These are phyloP conservation scores for Pammene aurita DNA, from an alignment of 2,888 invertebrate species.

Conservation along the genomic window DNA sequence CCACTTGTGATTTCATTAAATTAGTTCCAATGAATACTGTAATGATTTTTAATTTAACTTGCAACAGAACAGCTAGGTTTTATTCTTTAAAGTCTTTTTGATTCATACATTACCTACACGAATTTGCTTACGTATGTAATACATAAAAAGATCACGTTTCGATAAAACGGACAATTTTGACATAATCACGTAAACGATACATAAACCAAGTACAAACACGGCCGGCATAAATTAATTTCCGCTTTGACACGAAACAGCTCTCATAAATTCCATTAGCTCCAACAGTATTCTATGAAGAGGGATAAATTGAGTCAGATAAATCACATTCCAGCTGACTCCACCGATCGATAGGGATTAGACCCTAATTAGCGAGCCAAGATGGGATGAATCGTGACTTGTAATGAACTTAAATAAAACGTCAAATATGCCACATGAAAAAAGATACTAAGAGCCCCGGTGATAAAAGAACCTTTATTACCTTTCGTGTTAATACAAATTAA, in stretches of 20 bases:
- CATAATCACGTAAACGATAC: not conserved
- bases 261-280: conserved; percentile 14
- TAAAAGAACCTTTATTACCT: not conserved
- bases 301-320: conserved; percentile 36
- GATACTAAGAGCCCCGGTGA: not conserved
- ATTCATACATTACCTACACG: no score
- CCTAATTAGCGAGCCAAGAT: conserved; percentile 34
- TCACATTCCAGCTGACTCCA: conserved; percentile 30
- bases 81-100: no score
- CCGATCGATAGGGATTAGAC: conserved; percentile 35
- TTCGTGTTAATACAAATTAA: not conserved
- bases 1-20: no score
- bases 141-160: no score
- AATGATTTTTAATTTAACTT: no score
- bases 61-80: no score
- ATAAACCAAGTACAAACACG: not conserved
- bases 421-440: not conserved
- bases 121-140: no score
- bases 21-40: no score
- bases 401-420: conserved; percentile 36
- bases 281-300: conserved; percentile 20
- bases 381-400: conserved; percentile 30
- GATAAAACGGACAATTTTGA: no score
- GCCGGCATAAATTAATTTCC: conserved; percentile 1
- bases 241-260: conserved; percentile 1